Evolutionary conservation across 2,797 vertebrate species (phyloP).

Genomic region (Myripristis murdjan): DNA sequence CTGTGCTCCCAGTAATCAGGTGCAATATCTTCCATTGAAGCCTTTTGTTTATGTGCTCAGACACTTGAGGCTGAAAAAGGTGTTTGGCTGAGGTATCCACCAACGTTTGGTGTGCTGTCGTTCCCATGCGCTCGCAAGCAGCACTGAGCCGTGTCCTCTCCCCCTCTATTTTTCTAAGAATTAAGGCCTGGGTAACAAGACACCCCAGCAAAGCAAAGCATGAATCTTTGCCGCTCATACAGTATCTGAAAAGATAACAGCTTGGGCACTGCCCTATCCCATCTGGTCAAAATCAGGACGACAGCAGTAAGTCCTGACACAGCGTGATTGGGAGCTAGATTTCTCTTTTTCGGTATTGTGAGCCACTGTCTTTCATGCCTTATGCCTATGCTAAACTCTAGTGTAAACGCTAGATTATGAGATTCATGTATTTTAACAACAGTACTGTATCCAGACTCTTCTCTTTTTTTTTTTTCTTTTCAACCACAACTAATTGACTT

Average conservation of each 20-base stretch:
- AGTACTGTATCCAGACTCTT: no score
- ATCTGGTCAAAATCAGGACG: constrained; percentile 19
- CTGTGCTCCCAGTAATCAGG: constrained; percentile 15
- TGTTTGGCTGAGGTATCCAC: constrained; percentile 29
- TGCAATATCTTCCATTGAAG: constrained; percentile 26
- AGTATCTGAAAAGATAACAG: constrained; percentile 57
- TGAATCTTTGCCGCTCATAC: constrained; percentile 27
- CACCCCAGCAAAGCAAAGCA: constrained; percentile 59
- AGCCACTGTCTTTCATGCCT: neutral
- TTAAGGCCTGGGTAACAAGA: constrained; percentile 63
- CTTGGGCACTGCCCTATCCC: constrained; percentile 9
- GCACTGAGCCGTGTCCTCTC: constrained; percentile 14
- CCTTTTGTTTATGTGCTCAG: constrained; percentile 61
- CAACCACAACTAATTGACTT: constrained; percentile 18
- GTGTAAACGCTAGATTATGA: neutral
- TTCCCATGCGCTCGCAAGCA: constrained; percentile 15
- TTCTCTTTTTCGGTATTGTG: neutral
- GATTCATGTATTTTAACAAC: no score
- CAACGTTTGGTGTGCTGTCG: constrained; percentile 1
- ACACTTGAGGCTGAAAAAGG: constrained; percentile 48
- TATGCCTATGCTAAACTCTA: neutral
- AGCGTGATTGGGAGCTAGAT: neutral
- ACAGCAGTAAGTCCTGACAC: neutral
- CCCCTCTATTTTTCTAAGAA: constrained; percentile 55
- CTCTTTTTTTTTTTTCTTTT: neutral